Base-by-base conservation (phyloP, 2,888 invertebrate genomes). In the Pocota personata region DNA sequence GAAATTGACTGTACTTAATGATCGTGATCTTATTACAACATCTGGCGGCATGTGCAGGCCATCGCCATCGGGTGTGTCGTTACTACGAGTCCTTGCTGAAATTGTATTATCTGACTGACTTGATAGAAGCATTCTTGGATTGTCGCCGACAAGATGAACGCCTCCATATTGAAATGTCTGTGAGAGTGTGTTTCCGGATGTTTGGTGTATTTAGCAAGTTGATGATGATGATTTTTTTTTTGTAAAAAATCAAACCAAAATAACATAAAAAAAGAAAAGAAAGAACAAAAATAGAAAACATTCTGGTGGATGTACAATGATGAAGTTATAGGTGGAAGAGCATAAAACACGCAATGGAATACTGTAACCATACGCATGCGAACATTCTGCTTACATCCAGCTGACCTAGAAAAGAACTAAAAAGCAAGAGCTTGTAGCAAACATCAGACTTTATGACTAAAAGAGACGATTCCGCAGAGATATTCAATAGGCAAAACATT, bases 71-170 rank as follows among this genome's bases (percentile, higher is more conserved):
- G 72, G 87, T 52, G 69, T 84, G 50, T 86, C 82, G 3, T 67
- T 66, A 14, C n/a, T 67, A 7, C 52, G 60, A 16, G 43, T 27
- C 57, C 88, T 84, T 5, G 84, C 58, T 50, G 89, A 88, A 48
- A 91, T 88, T 48, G 90, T 88, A 79, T 87, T 87, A 69, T 92
- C 92, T 43, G 92, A 92, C 27, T 90, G 90, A 0, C 92, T 92
- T 66, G 77, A 88, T 48, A 89, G 89, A 55, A 92, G 84, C 30
- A 88, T 88, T 32, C 89, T 88, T 64, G 35, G 80, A 73, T 24
- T 62, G 76, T 72, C 83, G 67, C 43, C 82, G 48, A 16, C 73
- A 52, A 72, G 62, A 73, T 69, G 71, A 16, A 64, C 72, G 58
- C 77, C 77, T 66, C 77, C 64, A 40, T 67, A 69, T 78, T 87